phyloP scores from a whole-genome alignment of 2,797 vertebrate genomes.

The Nannoperca australis region DNA sequence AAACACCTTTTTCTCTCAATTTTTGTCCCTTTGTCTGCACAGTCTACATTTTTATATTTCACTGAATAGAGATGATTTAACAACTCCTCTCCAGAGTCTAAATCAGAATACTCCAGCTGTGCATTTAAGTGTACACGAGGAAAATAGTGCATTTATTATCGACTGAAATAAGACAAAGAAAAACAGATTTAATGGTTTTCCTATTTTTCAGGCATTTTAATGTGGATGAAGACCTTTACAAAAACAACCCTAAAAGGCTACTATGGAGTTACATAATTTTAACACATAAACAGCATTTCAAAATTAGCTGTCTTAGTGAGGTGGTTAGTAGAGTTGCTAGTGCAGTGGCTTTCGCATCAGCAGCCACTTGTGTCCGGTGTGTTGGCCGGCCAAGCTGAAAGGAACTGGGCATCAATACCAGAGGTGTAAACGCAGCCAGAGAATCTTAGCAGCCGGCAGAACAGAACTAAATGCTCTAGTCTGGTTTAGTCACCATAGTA shows the following conservation, averaged over 20 bases:
- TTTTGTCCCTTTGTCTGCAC: neutral
- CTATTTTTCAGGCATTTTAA: neutral
- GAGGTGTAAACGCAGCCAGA: conserved; percentile 42
- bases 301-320: neutral
- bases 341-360: conserved; percentile 9
- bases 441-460: conserved; percentile 51
- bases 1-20: neutral
- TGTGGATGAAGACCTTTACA: conserved; percentile 6
- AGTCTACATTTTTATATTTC: neutral
- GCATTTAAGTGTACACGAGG: no score
- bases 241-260: neutral
- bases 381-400: conserved; percentile 39
- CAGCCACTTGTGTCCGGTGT: conserved; percentile 33
- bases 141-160: no score
- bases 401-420: conserved; percentile 44
- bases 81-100: neutral
- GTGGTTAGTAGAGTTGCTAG: neutral
- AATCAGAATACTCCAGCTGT: neutral
- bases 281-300: conserved; percentile 11
- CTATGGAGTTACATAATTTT: conserved; percentile 6
- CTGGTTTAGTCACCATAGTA: conserved; percentile 70
- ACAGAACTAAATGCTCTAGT: conserved; percentile 55
- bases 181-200: neutral
- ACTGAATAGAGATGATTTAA: neutral
- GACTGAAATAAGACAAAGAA: neutral